phyloP scores from a whole-genome alignment of 2,113 vertebrate species.

The Bos javanicus region DNA sequence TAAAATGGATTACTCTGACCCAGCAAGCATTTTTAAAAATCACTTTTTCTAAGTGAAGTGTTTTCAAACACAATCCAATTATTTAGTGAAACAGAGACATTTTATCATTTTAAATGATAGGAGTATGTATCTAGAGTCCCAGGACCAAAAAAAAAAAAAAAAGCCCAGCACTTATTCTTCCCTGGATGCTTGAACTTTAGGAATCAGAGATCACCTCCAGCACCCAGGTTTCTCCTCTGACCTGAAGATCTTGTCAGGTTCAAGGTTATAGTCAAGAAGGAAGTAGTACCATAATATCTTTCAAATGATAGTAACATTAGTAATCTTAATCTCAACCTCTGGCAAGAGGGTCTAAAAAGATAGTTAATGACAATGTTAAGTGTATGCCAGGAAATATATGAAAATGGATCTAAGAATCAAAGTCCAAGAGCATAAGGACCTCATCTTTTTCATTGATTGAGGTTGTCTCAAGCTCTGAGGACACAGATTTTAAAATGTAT shows the following conservation, averaged over 20 bases:
- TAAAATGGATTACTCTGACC: neutral
- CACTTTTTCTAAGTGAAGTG: neutral
- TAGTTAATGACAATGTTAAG: neutral
- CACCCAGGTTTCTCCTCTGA: neutral
- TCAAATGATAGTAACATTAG: neutral
- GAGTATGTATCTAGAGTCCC: neutral
- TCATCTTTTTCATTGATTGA: neutral
- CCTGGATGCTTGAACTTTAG: neutral
- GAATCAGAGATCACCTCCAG: neutral
- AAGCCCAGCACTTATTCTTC: neutral
- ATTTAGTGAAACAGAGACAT: neutral
- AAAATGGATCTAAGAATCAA: neutral
- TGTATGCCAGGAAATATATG: neutral
- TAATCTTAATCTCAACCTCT: neutral
- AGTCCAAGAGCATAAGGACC: neutral
- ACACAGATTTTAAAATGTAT: neutral
- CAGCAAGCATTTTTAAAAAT: neutral
- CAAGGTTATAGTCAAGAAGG: neutral
- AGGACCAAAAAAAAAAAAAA: neutral
- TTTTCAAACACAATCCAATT: neutral
- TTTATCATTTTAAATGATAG: neutral
- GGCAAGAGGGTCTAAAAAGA: neutral
- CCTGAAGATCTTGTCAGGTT: neutral
- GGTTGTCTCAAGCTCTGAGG: neutral
- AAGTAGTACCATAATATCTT: neutral